Evolutionary conservation across 23 tunicate species (phyloP).

Genomic region (Halocynthia roretzi): DNA sequence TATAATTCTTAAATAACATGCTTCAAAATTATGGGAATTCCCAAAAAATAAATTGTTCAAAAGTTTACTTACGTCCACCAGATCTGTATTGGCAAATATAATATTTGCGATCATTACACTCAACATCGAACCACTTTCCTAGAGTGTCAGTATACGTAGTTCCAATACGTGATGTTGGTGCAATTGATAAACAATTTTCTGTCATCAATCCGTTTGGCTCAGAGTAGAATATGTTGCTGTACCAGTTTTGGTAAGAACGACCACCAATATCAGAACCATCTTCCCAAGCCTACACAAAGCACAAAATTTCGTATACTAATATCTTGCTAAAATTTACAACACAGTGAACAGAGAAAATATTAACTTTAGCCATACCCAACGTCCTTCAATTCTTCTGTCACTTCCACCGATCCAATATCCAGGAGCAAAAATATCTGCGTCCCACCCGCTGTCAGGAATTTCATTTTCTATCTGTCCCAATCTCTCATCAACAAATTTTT

Average conservation of each 20-base stretch:
- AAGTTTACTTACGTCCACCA: conserved; percentile 19
- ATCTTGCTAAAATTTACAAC: background rate
- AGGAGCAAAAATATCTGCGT: background rate
- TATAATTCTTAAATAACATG: conserved; percentile 1
- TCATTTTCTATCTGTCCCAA: background rate
- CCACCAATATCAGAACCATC: conserved; percentile 9
- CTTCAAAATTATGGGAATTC: background rate
- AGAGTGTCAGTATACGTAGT: conserved; percentile 4
- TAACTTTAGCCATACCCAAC: conserved; percentile 9
- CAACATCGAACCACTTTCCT: conserved; percentile 22
- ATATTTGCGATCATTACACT: background rate
- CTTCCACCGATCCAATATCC: conserved; percentile 27
- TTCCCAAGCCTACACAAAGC: conserved; percentile 17
- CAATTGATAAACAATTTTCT: conserved; percentile 9
- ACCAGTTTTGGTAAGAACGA: conserved; percentile 13
- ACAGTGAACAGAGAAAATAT: background rate
- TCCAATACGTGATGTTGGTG: background rate
- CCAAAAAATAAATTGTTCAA: background rate
- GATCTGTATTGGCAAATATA: conserved; percentile 10
- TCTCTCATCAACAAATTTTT: conserved; percentile 2
- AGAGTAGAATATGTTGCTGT: background rate
- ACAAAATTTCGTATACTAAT: background rate
- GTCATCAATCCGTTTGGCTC: conserved; percentile 6
- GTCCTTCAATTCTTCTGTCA: conserved; percentile 3
- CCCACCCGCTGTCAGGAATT: background rate